Percentiles rank a stretch among this genome's conserved stretches.
These are phyloP conservation scores for Phymanthus crucifer DNA, from an alignment of 92 coral and sea anemone species.

Conservation along the genomic window DNA sequence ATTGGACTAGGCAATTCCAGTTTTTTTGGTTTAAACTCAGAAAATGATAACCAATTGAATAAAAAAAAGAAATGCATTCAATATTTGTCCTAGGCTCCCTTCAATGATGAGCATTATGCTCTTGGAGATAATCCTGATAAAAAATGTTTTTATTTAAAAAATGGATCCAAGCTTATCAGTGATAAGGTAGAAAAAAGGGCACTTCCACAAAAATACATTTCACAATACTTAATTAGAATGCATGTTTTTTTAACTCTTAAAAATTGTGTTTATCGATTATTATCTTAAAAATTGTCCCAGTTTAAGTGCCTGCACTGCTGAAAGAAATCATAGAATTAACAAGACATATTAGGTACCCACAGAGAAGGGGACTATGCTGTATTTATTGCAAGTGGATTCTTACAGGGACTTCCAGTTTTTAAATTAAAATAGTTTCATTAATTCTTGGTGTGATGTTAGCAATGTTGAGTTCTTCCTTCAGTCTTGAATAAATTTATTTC, in stretches of 20 bases:
- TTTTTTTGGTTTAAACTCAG: too few relatives aligned
- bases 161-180: not conserved
- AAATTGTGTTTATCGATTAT: too few relatives aligned
- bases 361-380: not conserved
- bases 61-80: not conserved
- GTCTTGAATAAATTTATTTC: not conserved
- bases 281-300: not conserved
- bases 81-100: not conserved
- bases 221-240: not conserved
- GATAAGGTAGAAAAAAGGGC: too few relatives aligned
- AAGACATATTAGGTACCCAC: not conserved
- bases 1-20: too few relatives aligned
- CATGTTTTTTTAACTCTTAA: not conserved
- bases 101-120: conserved; percentile 1
- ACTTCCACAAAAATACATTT: not conserved
- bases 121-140: not conserved
- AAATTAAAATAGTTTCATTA: not conserved
- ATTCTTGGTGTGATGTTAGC: not conserved
- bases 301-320: not conserved
- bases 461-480: not conserved
- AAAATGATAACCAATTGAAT: not conserved
- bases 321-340: not conserved
- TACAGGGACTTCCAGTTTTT: not conserved
- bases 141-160: not conserved
- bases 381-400: not conserved